phyloP scores from a whole-genome alignment of 2,797 vertebrate species.

The Etheostoma nigrum region DNA sequence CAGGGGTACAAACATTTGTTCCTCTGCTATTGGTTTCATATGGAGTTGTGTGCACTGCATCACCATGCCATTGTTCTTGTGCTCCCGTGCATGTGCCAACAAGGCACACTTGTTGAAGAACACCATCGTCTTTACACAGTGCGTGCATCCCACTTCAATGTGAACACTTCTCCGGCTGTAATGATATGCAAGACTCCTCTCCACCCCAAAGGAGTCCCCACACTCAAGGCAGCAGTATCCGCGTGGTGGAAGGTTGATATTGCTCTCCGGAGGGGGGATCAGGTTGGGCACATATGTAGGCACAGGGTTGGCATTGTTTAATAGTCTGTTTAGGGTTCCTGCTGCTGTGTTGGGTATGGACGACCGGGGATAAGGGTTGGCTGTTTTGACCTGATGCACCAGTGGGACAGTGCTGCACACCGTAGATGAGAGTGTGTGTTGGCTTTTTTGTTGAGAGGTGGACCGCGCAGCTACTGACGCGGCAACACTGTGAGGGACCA shows the following conservation, averaged over 20 bases:
- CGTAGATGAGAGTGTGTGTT: conserved; percentile 84
- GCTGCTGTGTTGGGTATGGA: conserved; percentile 81
- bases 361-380: conserved; percentile 75
- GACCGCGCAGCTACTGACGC: conserved; percentile 91
- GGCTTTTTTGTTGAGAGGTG: conserved; percentile 82
- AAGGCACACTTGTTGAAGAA: conserved; percentile 98
- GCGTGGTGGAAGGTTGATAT: conserved; percentile 90
- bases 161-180: conserved; percentile 93
- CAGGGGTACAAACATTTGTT: conserved; percentile 91
- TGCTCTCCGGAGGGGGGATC: conserved; percentile 89
- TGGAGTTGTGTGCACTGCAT: conserved; percentile 98
- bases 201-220: conserved; percentile 94
- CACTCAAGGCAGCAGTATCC: conserved; percentile 96
- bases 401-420: conserved; percentile 90
- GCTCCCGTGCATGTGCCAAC: conserved; percentile 94
- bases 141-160: conserved; percentile 94
- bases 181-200: conserved; percentile 93
- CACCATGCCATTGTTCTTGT: conserved; percentile 92
- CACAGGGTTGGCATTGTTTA: conserved; percentile 93
- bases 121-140: conserved; percentile 91
- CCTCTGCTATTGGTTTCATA: conserved; percentile 92
- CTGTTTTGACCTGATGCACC: conserved; percentile 94
- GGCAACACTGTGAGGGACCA: conserved; percentile 96
- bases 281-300: conserved; percentile 94
- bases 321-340: conserved; percentile 91